These are phyloP conservation scores for Caenorhabditis sp. DNA, from an alignment of 2,888 invertebrate species.

Conservation along the genomic window DNA sequence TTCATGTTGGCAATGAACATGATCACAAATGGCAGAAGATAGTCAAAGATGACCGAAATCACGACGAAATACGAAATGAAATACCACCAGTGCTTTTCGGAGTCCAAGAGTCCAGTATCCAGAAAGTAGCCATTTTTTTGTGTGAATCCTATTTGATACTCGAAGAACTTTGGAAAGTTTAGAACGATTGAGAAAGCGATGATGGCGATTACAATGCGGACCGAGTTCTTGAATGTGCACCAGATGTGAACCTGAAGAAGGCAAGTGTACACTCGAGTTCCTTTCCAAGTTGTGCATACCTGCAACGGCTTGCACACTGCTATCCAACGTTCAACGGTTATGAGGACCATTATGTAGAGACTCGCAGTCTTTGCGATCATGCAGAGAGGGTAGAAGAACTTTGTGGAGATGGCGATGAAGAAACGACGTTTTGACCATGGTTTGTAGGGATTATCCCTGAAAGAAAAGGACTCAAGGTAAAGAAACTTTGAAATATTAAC, in stretches of 20 bases:
- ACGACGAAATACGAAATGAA: constrained; percentile 55
- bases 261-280: too few species aligned
- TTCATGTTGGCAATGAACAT: constrained; percentile 63
- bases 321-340: constrained; percentile 63
- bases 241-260: constrained; percentile 56
- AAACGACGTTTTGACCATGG: constrained; percentile 44
- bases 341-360: constrained; percentile 62
- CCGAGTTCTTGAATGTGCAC: constrained; percentile 61
- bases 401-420: constrained; percentile 42
- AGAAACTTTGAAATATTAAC: constrained; percentile 2
- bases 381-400: constrained; percentile 60
- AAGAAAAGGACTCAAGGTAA: not conserved
- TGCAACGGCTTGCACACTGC: constrained; percentile 64
- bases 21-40: constrained; percentile 55
- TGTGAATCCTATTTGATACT: constrained; percentile 45
- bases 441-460: constrained; percentile 44
- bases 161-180: constrained; percentile 58
- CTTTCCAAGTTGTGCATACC: too few species aligned
- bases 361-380: constrained; percentile 65
- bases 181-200: constrained; percentile 51
- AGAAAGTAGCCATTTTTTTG: constrained; percentile 31
- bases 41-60: constrained; percentile 57
- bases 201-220: constrained; percentile 39
- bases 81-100: constrained; percentile 59
- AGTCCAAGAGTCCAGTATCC: constrained; percentile 43